Conservation (phyloP, 2,888 invertebrate species). For the Meiosimyza platycephala region DNA sequence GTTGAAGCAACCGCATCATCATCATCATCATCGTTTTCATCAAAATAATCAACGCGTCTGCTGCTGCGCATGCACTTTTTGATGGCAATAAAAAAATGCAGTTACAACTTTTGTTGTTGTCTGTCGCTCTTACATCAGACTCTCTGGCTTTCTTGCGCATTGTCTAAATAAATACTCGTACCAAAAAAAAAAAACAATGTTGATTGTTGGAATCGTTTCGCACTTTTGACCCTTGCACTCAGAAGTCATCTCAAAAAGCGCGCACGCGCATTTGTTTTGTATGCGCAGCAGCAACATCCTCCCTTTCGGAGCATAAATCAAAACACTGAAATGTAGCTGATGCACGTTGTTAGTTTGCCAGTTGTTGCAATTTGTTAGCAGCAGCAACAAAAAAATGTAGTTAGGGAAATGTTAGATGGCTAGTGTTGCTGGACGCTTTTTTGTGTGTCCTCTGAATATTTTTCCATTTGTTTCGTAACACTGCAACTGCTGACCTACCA, state of each 20-base stretch:
- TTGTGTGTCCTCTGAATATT: too few relatives aligned
- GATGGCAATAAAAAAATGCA: not conserved
- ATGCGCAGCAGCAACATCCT: constrained; percentile 1
- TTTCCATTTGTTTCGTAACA: too few relatives aligned
- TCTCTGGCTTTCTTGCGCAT: constrained; percentile 39
- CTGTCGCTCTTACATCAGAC: constrained; percentile 17
- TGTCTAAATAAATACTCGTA: not conserved
- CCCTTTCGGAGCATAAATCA: constrained; percentile 15
- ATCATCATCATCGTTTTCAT: constrained; percentile 11
- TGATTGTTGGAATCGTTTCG: constrained; percentile 20
- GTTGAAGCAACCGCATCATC: not conserved
- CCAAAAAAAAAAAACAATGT: constrained; percentile 28
- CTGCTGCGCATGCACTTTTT: constrained; percentile 10
- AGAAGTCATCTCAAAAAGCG: not conserved
- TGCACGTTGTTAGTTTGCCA: constrained; percentile 2
- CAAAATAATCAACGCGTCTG: constrained; percentile 26
- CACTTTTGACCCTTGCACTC: constrained; percentile 35
- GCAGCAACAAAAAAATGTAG: too few relatives aligned
- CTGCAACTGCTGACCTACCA: too few relatives aligned
- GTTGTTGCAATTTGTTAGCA: too few relatives aligned
- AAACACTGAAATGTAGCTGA: constrained; percentile 1
- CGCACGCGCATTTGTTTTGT: not conserved
- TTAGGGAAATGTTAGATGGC: too few relatives aligned
- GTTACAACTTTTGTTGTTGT: constrained; percentile 24
- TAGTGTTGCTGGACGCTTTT: too few relatives aligned